A percentile compares a stretch with the other conserved stretches of the same genome.
These are phyloP conservation scores for Harpagifer antarcticus DNA, from an alignment of 2,797 vertebrate species.

Conservation along the genomic window DNA sequence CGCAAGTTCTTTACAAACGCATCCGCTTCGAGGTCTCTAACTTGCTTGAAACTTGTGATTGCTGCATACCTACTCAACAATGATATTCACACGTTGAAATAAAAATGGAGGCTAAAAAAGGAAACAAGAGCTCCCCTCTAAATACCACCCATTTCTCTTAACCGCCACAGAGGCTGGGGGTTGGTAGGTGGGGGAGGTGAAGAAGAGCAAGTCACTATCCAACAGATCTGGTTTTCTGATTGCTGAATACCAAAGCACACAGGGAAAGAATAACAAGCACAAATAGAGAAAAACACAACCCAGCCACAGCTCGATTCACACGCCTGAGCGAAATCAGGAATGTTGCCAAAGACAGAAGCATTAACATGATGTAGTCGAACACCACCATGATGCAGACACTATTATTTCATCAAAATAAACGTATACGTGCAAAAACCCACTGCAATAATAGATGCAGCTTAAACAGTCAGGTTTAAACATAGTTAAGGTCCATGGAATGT, in stretches of 20 bases:
- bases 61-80: slow-evolving; percentile 38
- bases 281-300: slow-evolving; percentile 41
- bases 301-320: slow-evolving; percentile 49
- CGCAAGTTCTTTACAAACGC: neutral
- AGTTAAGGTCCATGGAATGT: neutral
- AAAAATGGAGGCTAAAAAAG: slow-evolving; percentile 87
- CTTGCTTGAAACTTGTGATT: slow-evolving; percentile 53
- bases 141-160: slow-evolving; percentile 85
- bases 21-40: neutral
- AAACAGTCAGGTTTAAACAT: neutral
- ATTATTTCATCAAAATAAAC: neutral
- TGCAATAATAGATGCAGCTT: neutral
- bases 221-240: slow-evolving; percentile 67
- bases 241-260: slow-evolving; percentile 39
- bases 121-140: slow-evolving; percentile 84
- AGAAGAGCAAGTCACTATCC: slow-evolving; percentile 84
- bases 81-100: slow-evolving; percentile 71
- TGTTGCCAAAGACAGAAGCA: slow-evolving; percentile 39
- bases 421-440: neutral
- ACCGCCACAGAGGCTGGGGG: slow-evolving; percentile 82
- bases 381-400: slow-evolving; percentile 22
- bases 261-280: slow-evolving; percentile 25
- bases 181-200: slow-evolving; percentile 83
- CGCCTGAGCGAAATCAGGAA: slow-evolving; percentile 44
- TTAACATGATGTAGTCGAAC: slow-evolving; percentile 47